Evolutionary conservation across 2,888 invertebrate species (phyloP).

Genomic region (Chaitophorus viminalis): DNA sequence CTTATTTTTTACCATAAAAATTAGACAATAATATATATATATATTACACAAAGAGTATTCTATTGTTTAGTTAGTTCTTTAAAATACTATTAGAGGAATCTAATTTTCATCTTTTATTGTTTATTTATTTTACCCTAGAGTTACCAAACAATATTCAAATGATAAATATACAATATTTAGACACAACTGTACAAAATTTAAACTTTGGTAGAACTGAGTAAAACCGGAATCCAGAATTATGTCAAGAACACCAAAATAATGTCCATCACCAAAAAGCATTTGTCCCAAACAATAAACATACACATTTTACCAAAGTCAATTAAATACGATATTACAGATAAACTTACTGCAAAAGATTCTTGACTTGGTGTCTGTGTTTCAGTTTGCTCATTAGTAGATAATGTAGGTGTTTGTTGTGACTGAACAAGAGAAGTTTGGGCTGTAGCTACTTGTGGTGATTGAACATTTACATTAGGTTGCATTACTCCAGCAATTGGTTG

Average conservation of each 20-base stretch:
- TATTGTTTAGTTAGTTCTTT: neutral
- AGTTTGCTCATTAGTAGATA: slow-evolving; percentile 42
- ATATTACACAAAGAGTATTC: neutral
- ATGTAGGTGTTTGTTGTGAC: slow-evolving; percentile 28
- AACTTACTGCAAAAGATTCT: slow-evolving; percentile 46
- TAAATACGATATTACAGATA: neutral
- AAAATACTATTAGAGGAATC: neutral
- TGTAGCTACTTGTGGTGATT: slow-evolving; percentile 33
- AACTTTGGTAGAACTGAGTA: neutral
- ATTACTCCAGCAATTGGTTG: slow-evolving; percentile 42
- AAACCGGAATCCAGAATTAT: slow-evolving; percentile 35
- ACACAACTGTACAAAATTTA: neutral
- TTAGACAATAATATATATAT: neutral
- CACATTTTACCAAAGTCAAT: slow-evolving; percentile 29
- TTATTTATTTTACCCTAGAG: neutral
- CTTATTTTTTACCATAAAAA: neutral
- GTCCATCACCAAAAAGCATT: slow-evolving; percentile 51
- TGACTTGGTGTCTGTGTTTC: slow-evolving; percentile 32
- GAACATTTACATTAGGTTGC: slow-evolving; percentile 50
- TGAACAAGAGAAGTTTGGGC: slow-evolving; percentile 42
- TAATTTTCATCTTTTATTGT: neutral
- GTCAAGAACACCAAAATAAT: slow-evolving; percentile 48
- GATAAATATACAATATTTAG: neutral
- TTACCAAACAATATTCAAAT: neutral
- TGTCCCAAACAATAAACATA: slow-evolving; percentile 21